Conservation (phyloP, 2,888 invertebrate genomes). For the Abrostola triplasia region DNA sequence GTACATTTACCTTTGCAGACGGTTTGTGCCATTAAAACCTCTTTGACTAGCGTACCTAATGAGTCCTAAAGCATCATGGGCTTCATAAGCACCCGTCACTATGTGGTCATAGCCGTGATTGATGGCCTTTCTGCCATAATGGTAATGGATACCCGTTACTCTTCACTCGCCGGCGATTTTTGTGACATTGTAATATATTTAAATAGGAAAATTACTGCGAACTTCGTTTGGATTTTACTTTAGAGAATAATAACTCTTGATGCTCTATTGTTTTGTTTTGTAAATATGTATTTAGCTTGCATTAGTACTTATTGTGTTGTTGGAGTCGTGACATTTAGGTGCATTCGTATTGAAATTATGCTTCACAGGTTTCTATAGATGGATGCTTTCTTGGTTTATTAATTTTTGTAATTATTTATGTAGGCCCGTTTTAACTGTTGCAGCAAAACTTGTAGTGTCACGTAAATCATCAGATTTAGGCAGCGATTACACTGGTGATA, state of each 20-base stretch:
- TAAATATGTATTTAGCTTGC: constrained; percentile 2
- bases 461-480: too few species aligned
- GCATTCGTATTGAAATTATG: background rate
- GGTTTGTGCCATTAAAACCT: constrained; percentile 25
- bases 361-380: background rate
- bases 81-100: constrained; percentile 42
- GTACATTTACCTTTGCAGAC: constrained; percentile 9
- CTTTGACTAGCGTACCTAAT: constrained; percentile 45
- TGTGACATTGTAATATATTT: constrained; percentile 36
- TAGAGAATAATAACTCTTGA: constrained; percentile 12
- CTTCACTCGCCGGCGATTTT: constrained; percentile 29
- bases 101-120: constrained; percentile 54
- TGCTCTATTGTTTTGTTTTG: constrained; percentile 33
- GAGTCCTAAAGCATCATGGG: constrained; percentile 50
- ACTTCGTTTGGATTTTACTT: constrained; percentile 18
- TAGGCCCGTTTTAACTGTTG: too few species aligned
- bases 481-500: too few species aligned
- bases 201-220: constrained; percentile 31
- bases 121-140: constrained; percentile 53
- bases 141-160: constrained; percentile 56
- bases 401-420: background rate
- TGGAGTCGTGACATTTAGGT: background rate
- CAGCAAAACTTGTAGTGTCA: too few species aligned
- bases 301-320: constrained; percentile 2
- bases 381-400: background rate